phyloP scores from a whole-genome alignment of 2,113 vertebrate species.

The Megatriorchis doriae region DNA sequence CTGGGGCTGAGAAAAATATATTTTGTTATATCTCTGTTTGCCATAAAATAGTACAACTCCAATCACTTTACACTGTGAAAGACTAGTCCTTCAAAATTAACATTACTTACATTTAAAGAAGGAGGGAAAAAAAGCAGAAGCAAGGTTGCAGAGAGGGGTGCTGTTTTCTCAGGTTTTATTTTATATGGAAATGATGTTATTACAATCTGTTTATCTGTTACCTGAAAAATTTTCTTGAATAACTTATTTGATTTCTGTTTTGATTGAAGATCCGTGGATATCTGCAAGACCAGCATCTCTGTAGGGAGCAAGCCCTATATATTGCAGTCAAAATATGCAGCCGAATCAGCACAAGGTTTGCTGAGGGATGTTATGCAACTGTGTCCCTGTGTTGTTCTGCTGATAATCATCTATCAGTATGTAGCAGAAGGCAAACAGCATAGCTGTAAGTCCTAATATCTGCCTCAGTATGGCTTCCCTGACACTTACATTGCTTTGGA shows the following conservation, averaged over 20 bases:
- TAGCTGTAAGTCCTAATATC: neutral
- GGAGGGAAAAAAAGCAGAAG: neutral
- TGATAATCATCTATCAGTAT: neutral
- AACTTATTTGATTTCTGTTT: neutral
- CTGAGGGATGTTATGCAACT: neutral
- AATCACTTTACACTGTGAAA: neutral
- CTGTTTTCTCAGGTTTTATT: neutral
- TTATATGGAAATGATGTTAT: neutral
- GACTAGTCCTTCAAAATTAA: neutral
- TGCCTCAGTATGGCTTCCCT: neutral
- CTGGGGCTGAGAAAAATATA: neutral
- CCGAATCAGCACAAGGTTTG: neutral
- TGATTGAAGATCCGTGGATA: neutral
- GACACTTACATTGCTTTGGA: neutral
- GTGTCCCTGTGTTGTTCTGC: neutral
- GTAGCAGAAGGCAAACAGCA: neutral
- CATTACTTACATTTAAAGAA: neutral
- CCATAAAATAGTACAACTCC: neutral
- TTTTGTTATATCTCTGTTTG: neutral
- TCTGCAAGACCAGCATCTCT: neutral
- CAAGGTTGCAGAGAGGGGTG: neutral
- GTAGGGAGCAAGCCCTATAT: neutral
- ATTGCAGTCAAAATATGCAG: neutral
- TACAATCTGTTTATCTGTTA: neutral
- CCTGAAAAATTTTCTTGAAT: neutral